Conservation (phyloP, 1,140 invertebrate genomes). For the Nephila pilipes region DNA sequence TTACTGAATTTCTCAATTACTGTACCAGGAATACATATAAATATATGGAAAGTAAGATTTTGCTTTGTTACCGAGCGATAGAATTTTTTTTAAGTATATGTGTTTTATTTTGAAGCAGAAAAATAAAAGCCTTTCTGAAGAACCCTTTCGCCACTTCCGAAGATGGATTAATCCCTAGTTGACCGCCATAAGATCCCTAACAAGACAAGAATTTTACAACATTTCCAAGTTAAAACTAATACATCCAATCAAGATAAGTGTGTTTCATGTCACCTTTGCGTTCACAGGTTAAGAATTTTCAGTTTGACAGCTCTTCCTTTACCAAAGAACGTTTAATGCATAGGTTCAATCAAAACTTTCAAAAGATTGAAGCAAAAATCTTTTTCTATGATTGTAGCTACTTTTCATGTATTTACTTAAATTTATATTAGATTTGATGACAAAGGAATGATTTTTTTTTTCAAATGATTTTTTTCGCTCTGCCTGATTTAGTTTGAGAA, state of each 20-base stretch:
- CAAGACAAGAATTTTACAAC: background rate
- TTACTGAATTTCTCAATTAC: too few relatives aligned
- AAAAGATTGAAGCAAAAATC: conserved; percentile 5
- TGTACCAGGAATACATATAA: too few relatives aligned
- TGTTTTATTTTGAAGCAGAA: background rate
- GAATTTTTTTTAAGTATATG: too few relatives aligned
- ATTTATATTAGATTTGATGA: background rate
- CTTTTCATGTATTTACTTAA: conserved; percentile 11
- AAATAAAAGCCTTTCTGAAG: background rate
- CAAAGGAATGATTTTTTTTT: background rate
- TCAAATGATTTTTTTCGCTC: conserved; percentile 17
- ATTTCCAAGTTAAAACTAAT: conserved; percentile 33
- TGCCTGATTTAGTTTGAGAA: background rate
- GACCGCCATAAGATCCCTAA: background rate
- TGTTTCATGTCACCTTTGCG: conserved; percentile 45
- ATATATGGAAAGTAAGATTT: too few relatives aligned
- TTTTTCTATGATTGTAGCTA: background rate
- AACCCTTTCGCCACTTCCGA: background rate
- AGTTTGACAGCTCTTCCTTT: conserved; percentile 17
- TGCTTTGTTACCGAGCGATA: too few relatives aligned
- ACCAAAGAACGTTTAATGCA: conserved; percentile 8
- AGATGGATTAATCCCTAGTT: conserved; percentile 57
- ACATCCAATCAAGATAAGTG: conserved; percentile 59
- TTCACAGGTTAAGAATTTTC: background rate
- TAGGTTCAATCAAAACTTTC: background rate